Percentiles rank a stretch among this genome's conserved stretches.
Conservation (phyloP, 2,888 invertebrate genomes). For the Scaptomyza tumidula region DNA sequence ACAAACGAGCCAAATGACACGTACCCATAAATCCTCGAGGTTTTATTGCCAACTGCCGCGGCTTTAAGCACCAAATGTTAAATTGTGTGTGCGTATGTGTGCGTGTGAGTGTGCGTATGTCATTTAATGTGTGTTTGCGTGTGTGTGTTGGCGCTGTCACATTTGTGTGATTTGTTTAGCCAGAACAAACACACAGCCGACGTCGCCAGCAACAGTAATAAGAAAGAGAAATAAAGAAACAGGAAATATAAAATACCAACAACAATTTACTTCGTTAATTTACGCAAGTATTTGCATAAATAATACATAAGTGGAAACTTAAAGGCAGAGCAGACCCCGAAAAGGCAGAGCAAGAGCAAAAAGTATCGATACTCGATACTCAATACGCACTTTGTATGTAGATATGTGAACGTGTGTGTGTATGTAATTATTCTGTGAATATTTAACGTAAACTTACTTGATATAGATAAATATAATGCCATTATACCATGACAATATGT, state of each 20-base stretch:
- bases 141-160: conserved; percentile 39
- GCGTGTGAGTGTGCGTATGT: conserved; percentile 6
- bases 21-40: conserved; percentile 70
- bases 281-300: conserved; percentile 74
- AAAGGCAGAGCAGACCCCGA: not conserved
- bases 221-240: conserved; percentile 29
- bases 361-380: conserved; percentile 19
- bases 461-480: conserved; percentile 8
- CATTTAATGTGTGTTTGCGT: conserved; percentile 22
- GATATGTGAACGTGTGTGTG: not conserved
- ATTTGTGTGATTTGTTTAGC: conserved; percentile 74
- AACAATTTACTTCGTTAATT: conserved; percentile 75
- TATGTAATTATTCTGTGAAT: conserved; percentile 39
- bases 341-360: not conserved
- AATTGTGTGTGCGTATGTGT: conserved; percentile 2
- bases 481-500: conserved; percentile 10
- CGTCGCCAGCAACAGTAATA: no score
- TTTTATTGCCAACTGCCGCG: conserved; percentile 70
- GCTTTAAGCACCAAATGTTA: conserved; percentile 47
- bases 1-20: conserved; percentile 76
- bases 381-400: not conserved
- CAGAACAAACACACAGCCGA: conserved; percentile 59
- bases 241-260: conserved; percentile 63
- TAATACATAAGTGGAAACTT: conserved; percentile 47
- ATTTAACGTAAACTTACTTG: conserved; percentile 31